These are phyloP conservation scores for Cossypha niveicapilla DNA, from an alignment of 2,797 vertebrate genomes.

Conservation along the genomic window DNA sequence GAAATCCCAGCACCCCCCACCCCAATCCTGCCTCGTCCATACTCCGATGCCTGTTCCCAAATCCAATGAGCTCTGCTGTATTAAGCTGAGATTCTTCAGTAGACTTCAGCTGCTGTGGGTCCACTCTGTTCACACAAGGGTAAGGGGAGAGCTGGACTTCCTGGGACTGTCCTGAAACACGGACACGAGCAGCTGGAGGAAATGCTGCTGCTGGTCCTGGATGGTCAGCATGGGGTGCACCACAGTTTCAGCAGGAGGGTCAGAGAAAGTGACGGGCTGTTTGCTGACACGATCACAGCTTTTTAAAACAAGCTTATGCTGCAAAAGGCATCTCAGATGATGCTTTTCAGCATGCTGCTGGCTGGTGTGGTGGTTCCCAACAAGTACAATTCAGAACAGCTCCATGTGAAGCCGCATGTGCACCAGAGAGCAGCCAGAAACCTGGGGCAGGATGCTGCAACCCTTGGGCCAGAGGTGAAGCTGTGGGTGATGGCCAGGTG, in stretches of 20 bases:
- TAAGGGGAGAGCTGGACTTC: neutral
- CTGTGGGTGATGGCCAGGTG: neutral
- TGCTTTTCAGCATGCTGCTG: neutral
- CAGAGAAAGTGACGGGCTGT: fast-evolving
- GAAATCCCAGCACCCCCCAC: neutral
- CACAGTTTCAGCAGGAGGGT: neutral
- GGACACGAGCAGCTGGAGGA: neutral
- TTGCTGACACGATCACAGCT: neutral
- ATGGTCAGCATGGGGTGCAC: neutral
- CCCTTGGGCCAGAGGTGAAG: fast-evolving
- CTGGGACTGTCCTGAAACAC: neutral
- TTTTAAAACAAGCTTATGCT: neutral
- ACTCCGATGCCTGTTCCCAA: neutral
- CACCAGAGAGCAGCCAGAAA: neutral
- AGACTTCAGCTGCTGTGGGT: neutral
- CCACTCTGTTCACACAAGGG: too few species aligned
- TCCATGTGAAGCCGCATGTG: neutral
- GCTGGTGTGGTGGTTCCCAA: neutral
- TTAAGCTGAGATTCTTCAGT: neutral
- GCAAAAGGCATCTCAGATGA: neutral
- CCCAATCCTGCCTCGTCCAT: neutral
- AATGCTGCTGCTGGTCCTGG: fast-evolving
- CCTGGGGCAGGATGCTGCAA: fast-evolving
- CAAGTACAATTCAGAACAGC: neutral
- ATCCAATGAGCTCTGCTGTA: fast-evolving